A percentile compares a stretch with the other conserved stretches of the same genome.
These are phyloP conservation scores for Sanderia malayensis DNA, from an alignment of 30 jellyfish, hydroid and myxozoan species.

Conservation along the genomic window DNA sequence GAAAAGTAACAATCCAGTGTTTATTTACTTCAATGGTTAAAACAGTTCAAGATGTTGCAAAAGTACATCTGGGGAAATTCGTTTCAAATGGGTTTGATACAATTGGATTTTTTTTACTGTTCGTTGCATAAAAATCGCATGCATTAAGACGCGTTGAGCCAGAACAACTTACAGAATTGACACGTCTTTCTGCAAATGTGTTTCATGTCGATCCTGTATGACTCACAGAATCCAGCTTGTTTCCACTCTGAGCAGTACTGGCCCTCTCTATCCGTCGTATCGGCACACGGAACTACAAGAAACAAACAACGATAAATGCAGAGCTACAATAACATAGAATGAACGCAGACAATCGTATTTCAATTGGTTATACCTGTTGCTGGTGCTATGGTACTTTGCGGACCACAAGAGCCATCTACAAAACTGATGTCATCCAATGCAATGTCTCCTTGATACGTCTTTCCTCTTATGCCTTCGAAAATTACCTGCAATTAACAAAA, in stretches of 20 bases:
- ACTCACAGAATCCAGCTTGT: constrained; percentile 55
- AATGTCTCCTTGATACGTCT: constrained; percentile 72
- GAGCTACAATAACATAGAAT: no score
- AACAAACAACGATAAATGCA: no score
- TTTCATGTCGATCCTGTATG: constrained; percentile 40
- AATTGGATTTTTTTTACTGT: no score
- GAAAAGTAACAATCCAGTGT: no score
- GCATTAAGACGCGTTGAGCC: no score
- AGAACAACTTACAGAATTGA: constrained; percentile 46
- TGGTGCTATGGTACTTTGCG: constrained; percentile 1
- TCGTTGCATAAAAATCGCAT: no score
- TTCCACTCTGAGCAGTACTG: constrained; percentile 48
- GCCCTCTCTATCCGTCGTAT: constrained; percentile 62
- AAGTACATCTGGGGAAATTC: no score
- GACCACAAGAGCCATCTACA: constrained; percentile 38
- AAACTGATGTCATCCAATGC: constrained; percentile 86
- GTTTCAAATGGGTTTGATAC: no score
- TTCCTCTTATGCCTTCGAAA: constrained; percentile 82
- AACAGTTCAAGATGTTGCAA: no score
- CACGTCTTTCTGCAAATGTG: constrained; percentile 59
- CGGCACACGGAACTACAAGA: constrained; percentile 39
- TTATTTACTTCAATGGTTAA: no score
- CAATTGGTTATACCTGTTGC: constrained; percentile 34
- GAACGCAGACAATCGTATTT: no score
- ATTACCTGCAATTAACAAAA: constrained; percentile 61